Conservation (phyloP, 2,113 vertebrate species). For the Amblyopsis rosae region DNA sequence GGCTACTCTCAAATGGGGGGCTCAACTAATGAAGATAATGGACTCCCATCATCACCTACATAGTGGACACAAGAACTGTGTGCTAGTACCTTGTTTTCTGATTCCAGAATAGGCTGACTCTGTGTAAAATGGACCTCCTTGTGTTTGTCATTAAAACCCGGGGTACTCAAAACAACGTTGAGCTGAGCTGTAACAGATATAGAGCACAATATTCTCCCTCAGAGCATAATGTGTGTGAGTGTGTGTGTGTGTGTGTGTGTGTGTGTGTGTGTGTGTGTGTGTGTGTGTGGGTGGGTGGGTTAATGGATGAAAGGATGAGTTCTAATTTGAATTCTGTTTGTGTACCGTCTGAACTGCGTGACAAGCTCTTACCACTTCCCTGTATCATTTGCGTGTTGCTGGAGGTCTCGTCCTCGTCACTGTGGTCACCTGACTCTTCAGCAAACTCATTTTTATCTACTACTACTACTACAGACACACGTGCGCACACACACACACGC, state of each 20-base stretch:
- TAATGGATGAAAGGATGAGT: not conserved
- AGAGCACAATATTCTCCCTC: not conserved
- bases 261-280: not conserved
- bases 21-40: too few species aligned
- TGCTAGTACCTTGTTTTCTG: constrained; percentile 35
- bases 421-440: constrained; percentile 33
- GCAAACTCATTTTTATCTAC: not conserved
- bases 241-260: too few species aligned
- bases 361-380: constrained; percentile 11
- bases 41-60: not conserved
- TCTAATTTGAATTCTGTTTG: not conserved
- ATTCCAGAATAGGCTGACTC: constrained; percentile 5
- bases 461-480: constrained; percentile 4
- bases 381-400: not conserved
- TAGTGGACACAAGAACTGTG: not conserved
- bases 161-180: constrained; percentile 48
- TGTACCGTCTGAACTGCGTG: constrained; percentile 18
- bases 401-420: constrained; percentile 4
- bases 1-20: too few species aligned
- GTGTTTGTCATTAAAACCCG: constrained; percentile 2
- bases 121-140: constrained; percentile 47
- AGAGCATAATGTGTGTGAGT: not conserved
- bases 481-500: not conserved
- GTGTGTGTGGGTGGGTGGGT: not conserved
- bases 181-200: constrained; percentile 49